Conservation (phyloP, 2,888 invertebrate species). For the Xanthorhoe spadicearia region DNA sequence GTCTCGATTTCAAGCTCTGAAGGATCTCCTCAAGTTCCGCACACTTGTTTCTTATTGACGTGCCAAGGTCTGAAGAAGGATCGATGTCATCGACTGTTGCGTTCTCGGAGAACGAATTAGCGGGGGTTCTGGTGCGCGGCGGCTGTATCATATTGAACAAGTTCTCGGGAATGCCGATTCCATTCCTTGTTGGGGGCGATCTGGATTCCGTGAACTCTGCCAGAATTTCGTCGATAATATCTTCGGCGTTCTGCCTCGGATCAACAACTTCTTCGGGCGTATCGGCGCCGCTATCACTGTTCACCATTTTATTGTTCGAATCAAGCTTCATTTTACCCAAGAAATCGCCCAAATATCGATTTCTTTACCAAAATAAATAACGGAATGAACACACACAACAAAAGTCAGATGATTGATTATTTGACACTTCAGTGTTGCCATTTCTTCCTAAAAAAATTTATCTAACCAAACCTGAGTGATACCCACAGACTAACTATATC, state of each 20-base stretch:
- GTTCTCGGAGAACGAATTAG: conserved; percentile 77
- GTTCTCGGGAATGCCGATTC: conserved; percentile 71
- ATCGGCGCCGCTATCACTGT: conserved; percentile 73
- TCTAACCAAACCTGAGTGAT: no score
- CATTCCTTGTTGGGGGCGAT: conserved; percentile 66
- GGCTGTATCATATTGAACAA: conserved; percentile 76
- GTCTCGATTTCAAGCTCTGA: conserved; percentile 78
- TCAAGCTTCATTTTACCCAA: conserved; percentile 74
- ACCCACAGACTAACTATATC: no score
- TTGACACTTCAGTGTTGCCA: conserved; percentile 54
- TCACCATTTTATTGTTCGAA: conserved; percentile 80
- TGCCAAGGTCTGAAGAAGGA: conserved; percentile 78
- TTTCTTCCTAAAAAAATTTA: neutral
- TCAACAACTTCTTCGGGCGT: conserved; percentile 76
- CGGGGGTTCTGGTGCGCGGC: conserved; percentile 76
- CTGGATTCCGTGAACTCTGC: conserved; percentile 78
- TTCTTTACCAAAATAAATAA: conserved; percentile 71
- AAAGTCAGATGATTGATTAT: conserved; percentile 74
- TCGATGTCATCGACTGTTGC: conserved; percentile 79
- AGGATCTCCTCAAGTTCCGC: conserved; percentile 81
- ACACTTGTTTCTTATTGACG: conserved; percentile 80
- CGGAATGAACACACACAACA: conserved; percentile 46
- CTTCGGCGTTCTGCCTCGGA: conserved; percentile 79
- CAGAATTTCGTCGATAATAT: conserved; percentile 79
- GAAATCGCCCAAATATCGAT: conserved; percentile 58